Conservation (phyloP, 2,888 invertebrate species). For the Drosophila nr. perissopoda region DNA sequence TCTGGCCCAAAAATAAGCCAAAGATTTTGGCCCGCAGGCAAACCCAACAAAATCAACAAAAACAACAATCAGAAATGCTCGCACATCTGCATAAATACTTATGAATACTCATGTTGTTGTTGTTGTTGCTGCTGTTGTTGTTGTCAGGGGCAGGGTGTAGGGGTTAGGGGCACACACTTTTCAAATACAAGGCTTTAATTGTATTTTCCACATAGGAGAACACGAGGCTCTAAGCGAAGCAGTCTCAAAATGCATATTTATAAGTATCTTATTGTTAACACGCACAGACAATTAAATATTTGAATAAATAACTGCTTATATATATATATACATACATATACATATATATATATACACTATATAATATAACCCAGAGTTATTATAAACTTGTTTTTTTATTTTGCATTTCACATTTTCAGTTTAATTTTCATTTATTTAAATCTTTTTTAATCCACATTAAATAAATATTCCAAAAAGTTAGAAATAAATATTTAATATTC, state of each 20-base stretch:
- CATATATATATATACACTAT: neutral
- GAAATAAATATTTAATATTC: neutral
- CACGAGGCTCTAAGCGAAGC: neutral
- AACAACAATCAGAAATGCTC: conserved; percentile 17
- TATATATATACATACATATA: neutral
- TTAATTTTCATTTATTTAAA: neutral
- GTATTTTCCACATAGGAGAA: neutral
- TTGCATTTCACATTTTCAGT: neutral
- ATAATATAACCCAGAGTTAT: neutral
- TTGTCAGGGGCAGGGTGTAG: neutral
- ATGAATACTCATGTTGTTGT: conserved; percentile 16
- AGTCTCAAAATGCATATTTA: neutral
- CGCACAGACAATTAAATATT: conserved; percentile 1
- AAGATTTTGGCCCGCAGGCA: conserved; percentile 43
- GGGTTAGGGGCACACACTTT: neutral
- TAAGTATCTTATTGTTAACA: conserved; percentile 6
- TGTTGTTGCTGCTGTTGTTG: conserved; percentile 6
- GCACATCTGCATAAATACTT: conserved; percentile 71
- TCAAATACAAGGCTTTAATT: conserved; percentile 5
- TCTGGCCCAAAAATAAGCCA: conserved; percentile 39
- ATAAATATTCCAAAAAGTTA: neutral
- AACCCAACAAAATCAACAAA: conserved; percentile 17
- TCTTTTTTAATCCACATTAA: neutral
- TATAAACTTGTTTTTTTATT: neutral
- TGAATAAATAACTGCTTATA: neutral